phyloP scores from a whole-genome alignment of 2,113 vertebrate species.

The Gobius niger region DNA sequence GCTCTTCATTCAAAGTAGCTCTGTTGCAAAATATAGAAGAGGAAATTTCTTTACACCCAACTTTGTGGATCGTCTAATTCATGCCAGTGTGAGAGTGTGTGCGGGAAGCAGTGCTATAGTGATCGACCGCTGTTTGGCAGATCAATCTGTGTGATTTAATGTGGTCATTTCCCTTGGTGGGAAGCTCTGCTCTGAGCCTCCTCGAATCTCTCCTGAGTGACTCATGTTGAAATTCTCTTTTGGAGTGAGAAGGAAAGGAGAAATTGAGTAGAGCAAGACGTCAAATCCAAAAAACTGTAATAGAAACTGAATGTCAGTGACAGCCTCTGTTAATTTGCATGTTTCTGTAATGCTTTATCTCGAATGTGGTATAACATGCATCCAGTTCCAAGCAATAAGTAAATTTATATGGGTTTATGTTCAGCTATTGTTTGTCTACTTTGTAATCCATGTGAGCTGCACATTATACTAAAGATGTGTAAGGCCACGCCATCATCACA shows the following conservation, averaged over 20 bases:
- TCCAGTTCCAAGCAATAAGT: too few relatives aligned
- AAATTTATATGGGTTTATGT: too few relatives aligned
- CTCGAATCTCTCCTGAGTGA: slow-evolving; percentile 49
- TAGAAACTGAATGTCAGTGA: too few relatives aligned
- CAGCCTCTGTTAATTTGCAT: too few relatives aligned
- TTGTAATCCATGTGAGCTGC: too few relatives aligned
- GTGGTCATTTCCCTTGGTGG: slow-evolving; percentile 29
- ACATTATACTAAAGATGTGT: too few relatives aligned
- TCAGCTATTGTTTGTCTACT: too few relatives aligned
- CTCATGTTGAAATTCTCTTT: slow-evolving; percentile 39
- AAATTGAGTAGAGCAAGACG: slow-evolving; percentile 12
- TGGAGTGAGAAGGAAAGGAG: background rate
- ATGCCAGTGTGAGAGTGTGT: slow-evolving; percentile 9
- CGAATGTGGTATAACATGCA: too few relatives aligned
- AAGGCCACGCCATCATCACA: too few relatives aligned
- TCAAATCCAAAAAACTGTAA: background rate
- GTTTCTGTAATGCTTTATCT: too few relatives aligned
- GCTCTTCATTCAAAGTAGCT: background rate
- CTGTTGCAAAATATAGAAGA: background rate
- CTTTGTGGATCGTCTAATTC: background rate
- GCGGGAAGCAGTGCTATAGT: slow-evolving; percentile 34
- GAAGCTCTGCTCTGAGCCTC: slow-evolving; percentile 21
- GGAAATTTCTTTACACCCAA: slow-evolving; percentile 5
- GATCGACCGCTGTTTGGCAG: slow-evolving; percentile 31
- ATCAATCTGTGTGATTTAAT: slow-evolving; percentile 48